Evolutionary conservation across 2,888 invertebrate species (phyloP), one percentile per base, ranked within the genome.

Genomic region (Rhynchonema sp.): DNA sequence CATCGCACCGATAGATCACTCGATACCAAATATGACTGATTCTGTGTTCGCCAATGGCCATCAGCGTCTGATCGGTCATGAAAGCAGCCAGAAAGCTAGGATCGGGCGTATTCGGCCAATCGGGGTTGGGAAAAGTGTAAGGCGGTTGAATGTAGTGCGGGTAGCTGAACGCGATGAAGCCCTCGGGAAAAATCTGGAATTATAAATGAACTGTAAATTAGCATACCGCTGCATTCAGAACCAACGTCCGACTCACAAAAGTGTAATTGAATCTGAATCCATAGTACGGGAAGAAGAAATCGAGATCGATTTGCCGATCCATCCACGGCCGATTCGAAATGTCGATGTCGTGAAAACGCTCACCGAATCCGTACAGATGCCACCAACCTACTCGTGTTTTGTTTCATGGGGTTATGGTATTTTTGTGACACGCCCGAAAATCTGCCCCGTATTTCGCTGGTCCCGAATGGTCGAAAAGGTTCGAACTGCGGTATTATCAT

Each of bases 121-220:
- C 55, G 17, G 67, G 69, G 60, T 67, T 68, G 2, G 67, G 67
- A 60, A 62, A 70, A 13, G 65, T 66, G 57, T 63, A 68, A 2
- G 66, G 66, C n/a, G 66, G 67, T 57, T 66, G 66, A 56, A 66
- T 68, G 59, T 63, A 66, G 67, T 68, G 22, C n/a, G n/a, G n/a
- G n/a, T n/a, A n/a, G n/a, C n/a, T n/a, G n/a, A n/a, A n/a, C n/a
- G n/a, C n/a, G n/a, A 67, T 59, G 55, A 69, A 69, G 25, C 67
- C 67, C 46, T 67, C 66, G 46, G 70, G 66, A 46, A 66, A 67
- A 38, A 66, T 61, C 66, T 66, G n/a, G n/a, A n/a, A n/a, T n/a
- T n/a, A n/a, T n/a, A n/a, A n/a, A n/a, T n/a, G n/a, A n/a, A n/a
- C n/a, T n/a, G n/a, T n/a, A n/a, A n/a, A n/a, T n/a, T n/a, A n/a